Evolutionary conservation across 2,888 invertebrate species (phyloP).

Genomic region (Cataglyphis albicans): DNA sequence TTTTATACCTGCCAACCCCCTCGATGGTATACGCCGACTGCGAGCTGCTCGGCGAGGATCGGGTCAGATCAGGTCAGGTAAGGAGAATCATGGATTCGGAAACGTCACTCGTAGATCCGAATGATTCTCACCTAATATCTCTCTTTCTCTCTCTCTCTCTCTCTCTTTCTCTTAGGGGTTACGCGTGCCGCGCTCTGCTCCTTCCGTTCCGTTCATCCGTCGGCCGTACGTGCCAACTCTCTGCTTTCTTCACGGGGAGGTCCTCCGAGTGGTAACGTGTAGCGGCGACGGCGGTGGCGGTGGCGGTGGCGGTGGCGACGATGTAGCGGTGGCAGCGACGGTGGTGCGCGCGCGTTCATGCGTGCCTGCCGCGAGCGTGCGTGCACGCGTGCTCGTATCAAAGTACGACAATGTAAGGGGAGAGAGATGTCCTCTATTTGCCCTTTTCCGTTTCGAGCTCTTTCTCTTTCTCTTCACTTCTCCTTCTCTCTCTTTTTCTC

Average conservation of each 20-base stretch:
- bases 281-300: slow-evolving; percentile 35
- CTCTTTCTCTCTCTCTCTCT: slow-evolving; percentile 5
- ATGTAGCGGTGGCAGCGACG: slow-evolving; percentile 42
- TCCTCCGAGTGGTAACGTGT: slow-evolving; percentile 45
- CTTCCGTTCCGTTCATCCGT: slow-evolving; percentile 57
- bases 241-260: slow-evolving; percentile 51
- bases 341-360: slow-evolving; percentile 50
- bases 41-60: neutral
- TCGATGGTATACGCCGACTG: slow-evolving; percentile 36
- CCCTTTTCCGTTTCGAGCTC: slow-evolving; percentile 34
- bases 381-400: slow-evolving; percentile 52
- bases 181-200: slow-evolving; percentile 59
- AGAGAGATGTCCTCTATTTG: slow-evolving; percentile 58
- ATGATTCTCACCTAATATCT: slow-evolving; percentile 26
- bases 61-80: slow-evolving; percentile 14
- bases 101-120: slow-evolving; percentile 32
- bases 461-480: slow-evolving; percentile 9
- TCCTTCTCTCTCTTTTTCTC: slow-evolving; percentile 7
- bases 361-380: slow-evolving; percentile 55
- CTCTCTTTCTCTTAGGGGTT: slow-evolving; percentile 22
- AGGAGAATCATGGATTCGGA: slow-evolving; percentile 6
- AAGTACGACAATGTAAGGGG: slow-evolving; percentile 36
- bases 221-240: slow-evolving; percentile 49
- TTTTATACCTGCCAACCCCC: slow-evolving; percentile 74
- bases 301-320: slow-evolving; percentile 26